Conservation (phyloP, 2,888 invertebrate genomes). For the Gymnoscelis rufifasciata region DNA sequence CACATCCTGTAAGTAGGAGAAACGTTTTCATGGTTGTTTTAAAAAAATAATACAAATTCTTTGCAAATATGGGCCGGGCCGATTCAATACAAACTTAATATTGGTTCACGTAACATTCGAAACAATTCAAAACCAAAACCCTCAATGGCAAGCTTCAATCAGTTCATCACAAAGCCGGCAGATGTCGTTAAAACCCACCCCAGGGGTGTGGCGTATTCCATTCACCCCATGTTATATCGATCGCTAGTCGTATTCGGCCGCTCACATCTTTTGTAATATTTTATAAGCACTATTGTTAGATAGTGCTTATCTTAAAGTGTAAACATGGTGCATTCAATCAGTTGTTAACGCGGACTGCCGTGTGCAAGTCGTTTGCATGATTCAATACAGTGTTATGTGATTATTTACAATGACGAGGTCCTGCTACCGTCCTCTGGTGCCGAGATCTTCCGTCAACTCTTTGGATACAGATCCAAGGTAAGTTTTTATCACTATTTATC, state of each 20-base stretch:
- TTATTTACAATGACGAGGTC: slow-evolving; percentile 58
- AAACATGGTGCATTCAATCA: slow-evolving; percentile 41
- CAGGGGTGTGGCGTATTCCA: slow-evolving; percentile 67
- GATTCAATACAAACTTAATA: too few species aligned
- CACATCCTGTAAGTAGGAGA: too few species aligned
- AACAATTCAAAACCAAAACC: too few species aligned
- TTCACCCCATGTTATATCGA: slow-evolving; percentile 69
- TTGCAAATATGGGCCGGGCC: too few species aligned
- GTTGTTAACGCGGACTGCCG: slow-evolving; percentile 45
- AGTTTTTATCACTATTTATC: slow-evolving; percentile 31
- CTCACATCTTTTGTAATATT: slow-evolving; percentile 32
- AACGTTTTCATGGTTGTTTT: too few species aligned
- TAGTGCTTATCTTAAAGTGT: background rate
- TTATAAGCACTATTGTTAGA: slow-evolving; percentile 34
- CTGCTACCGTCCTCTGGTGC: slow-evolving; percentile 67
- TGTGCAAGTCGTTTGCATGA: slow-evolving; percentile 44
- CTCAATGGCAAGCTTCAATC: slow-evolving; percentile 4
- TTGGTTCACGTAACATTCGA: too few species aligned
- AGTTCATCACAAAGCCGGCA: slow-evolving; percentile 33
- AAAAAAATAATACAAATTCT: too few species aligned
- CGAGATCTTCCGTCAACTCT: slow-evolving; percentile 63
- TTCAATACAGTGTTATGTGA: slow-evolving; percentile 31
- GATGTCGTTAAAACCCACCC: slow-evolving; percentile 49
- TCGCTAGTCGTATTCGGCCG: slow-evolving; percentile 51
- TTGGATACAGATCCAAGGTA: slow-evolving; percentile 63